Evolutionary conservation across 2,113 vertebrate genomes (phyloP).

Genomic region (Salvelinus namaycush): DNA sequence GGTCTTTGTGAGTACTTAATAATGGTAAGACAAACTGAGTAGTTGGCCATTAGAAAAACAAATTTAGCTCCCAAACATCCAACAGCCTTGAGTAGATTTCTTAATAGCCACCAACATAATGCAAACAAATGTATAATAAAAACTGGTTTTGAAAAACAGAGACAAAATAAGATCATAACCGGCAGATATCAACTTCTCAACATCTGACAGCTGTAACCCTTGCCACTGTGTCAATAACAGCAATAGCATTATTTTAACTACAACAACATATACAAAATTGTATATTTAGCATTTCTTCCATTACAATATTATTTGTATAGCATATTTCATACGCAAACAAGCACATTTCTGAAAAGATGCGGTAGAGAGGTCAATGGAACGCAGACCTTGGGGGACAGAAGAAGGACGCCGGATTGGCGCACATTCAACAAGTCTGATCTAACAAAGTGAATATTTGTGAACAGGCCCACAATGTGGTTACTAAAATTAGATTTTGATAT

Average conservation of each 20-base stretch:
- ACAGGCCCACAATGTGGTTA: too few relatives aligned
- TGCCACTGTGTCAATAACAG: neutral
- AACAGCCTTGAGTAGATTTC: neutral
- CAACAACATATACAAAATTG: neutral
- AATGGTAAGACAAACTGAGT: too few relatives aligned
- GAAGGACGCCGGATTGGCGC: too few relatives aligned
- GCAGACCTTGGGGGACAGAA: too few relatives aligned
- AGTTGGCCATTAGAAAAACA: too few relatives aligned
- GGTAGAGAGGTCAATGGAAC: too few relatives aligned
- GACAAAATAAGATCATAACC: neutral
- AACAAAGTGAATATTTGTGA: too few relatives aligned
- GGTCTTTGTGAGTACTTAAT: too few relatives aligned
- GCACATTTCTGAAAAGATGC: slow-evolving; percentile 31
- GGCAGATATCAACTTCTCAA: neutral
- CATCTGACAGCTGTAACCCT: neutral
- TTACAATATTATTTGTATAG: neutral
- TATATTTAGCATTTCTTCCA: neutral
- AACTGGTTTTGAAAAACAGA: neutral
- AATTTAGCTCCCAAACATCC: neutral
- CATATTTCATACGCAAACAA: slow-evolving; percentile 24
- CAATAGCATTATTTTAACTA: neutral
- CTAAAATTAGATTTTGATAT: too few relatives aligned
- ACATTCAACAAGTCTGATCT: too few relatives aligned
- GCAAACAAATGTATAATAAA: neutral
- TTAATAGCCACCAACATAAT: neutral